Evolutionary conservation across 2,888 invertebrate genomes (phyloP), one percentile per base, ranked within the genome.

Genomic region (Macaria liturata): DNA sequence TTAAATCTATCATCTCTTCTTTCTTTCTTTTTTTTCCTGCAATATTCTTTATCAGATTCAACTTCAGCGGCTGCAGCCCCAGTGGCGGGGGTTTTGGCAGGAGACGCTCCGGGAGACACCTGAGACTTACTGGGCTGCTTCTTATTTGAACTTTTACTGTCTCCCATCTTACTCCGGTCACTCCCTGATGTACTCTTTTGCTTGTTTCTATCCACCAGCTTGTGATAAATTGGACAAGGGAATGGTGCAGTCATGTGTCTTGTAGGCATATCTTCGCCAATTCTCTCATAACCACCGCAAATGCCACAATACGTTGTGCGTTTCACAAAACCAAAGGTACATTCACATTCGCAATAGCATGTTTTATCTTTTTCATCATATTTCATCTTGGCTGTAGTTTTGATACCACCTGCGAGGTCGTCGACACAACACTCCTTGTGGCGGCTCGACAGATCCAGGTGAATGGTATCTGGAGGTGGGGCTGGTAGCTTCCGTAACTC

Each of bases 171-270:
- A 54, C 68, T 73, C 32, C 43, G 49, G 3, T 85, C 87, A 60
- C 85, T 87, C 34, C 83, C 86, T 49, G 84, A 83, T 30, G 75
- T 74, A 59, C 78, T 84, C 9, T 54, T 61, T 57, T 45, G 52
- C 65, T 78, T 87, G 64, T 62, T 76, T 76, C 81, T 88, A 46
- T 87, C 84, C 3, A 75, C 52, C 49, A 85, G 59, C 59, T 88
- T 90, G 61, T 91, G 88, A 67, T 68, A 91, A 43, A 88, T 71
- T 1, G 91, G 91, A 71, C 91, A 91, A 0, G 89, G 88, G 61
- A 78, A 81, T n/a, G 84, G 80, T 56, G 74, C 69, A 9, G 76
- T 71, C 20, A 63, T 68, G 7, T 70, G 64, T 56, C 63, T 73
- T 31, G 62, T 64, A 1, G 69, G 57, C 42, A 80, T 47, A 48